These are phyloP conservation scores for Otis tarda DNA, from an alignment of 2,113 vertebrate genomes.

Conservation along the genomic window DNA sequence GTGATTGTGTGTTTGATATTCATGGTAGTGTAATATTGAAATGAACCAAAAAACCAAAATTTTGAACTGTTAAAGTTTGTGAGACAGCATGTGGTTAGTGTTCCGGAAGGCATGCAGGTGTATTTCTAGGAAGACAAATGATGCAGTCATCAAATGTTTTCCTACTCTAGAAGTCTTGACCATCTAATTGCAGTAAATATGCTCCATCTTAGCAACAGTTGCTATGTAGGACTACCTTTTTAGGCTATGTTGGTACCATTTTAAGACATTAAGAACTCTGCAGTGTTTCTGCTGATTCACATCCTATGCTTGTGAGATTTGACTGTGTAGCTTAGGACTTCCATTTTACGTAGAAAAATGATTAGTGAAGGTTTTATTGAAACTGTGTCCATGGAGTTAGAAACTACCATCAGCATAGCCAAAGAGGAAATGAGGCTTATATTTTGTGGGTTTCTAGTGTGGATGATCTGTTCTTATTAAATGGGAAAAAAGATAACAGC, in stretches of 20 bases:
- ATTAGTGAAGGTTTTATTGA: not conserved
- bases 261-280: constrained; percentile 3
- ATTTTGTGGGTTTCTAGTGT: not conserved
- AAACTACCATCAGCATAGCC: not conserved
- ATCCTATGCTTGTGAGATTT: constrained; percentile 1
- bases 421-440: not conserved
- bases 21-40: not conserved
- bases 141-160: not conserved
- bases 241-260: not conserved
- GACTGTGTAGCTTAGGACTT: not conserved
- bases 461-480: not conserved
- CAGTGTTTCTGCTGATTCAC: constrained; percentile 19
- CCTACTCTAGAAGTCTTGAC: not conserved
- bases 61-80: not conserved
- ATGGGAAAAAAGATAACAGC: not conserved
- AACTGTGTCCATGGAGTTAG: not conserved
- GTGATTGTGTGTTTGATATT: not conserved
- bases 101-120: not conserved
- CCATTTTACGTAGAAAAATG: not conserved
- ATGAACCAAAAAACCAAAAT: not conserved
- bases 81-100: not conserved
- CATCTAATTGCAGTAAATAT: not conserved
- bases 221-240: constrained; percentile 20
- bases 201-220: constrained; percentile 54
- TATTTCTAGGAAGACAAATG: not conserved